phyloP scores from a whole-genome alignment of 1,140 invertebrate genomes.

The Amyelois transitella region DNA sequence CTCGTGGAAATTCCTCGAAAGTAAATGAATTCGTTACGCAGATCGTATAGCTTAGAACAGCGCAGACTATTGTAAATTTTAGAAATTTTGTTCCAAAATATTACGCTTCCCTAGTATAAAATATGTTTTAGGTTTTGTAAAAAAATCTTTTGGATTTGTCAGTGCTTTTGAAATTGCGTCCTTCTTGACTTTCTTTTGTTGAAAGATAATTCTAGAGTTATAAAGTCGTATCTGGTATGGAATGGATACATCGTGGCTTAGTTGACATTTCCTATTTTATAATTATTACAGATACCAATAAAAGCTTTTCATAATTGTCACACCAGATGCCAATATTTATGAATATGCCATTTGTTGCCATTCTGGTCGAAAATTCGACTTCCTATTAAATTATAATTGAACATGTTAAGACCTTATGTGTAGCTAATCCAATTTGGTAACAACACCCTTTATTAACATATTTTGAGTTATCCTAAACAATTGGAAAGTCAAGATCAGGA shows the following conservation, averaged over 20 bases:
- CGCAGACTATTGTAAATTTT: not conserved
- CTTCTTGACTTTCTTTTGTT: not conserved
- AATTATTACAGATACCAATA: too few species aligned
- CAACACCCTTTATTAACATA: too few species aligned
- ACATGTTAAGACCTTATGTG: too few species aligned
- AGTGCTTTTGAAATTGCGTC: not conserved
- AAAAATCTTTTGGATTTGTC: not conserved
- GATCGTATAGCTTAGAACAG: not conserved
- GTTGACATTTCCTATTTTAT: not conserved
- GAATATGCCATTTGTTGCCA: too few species aligned
- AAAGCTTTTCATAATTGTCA: too few species aligned
- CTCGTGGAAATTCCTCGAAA: not conserved
- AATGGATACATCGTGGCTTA: not conserved
- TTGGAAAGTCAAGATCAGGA: not conserved
- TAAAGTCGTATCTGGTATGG: too few species aligned
- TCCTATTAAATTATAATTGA: too few species aligned
- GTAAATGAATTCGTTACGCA: not conserved
- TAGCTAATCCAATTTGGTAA: too few species aligned
- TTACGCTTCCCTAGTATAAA: slow-evolving; percentile 5
- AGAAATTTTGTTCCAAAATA: slow-evolving; percentile 1
- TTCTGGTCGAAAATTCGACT: too few species aligned
- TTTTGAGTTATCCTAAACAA: not conserved
- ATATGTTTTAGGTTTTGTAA: slow-evolving; percentile 1
- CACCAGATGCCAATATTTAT: too few species aligned
- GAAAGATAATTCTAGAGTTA: too few species aligned